These are phyloP conservation scores for Tillus elongatus DNA, from an alignment of 2,888 invertebrate species.

Conservation along the genomic window DNA sequence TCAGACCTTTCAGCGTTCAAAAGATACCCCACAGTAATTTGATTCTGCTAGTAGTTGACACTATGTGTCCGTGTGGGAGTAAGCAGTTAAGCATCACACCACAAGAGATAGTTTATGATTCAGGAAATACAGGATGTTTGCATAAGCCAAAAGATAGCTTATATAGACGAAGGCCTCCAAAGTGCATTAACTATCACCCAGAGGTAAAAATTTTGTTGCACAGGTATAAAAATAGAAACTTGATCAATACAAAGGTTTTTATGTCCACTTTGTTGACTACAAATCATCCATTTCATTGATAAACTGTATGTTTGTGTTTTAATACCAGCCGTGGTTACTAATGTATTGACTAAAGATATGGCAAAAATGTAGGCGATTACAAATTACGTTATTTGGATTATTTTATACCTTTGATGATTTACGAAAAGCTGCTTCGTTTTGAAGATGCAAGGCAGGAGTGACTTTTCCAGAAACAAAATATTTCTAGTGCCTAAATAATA, in stretches of 20 bases:
- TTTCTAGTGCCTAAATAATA: no score
- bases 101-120: conserved; percentile 55
- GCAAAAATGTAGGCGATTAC: no score
- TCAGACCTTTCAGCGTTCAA: conserved; percentile 82
- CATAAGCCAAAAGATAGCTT: conserved; percentile 56
- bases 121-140: conserved; percentile 45
- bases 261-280: no score
- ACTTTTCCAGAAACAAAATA: no score
- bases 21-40: conserved; percentile 86
- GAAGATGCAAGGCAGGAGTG: no score
- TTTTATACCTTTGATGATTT: no score
- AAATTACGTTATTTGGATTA: no score
- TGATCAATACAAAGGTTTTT: no score
- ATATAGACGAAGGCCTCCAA: conserved; percentile 64
- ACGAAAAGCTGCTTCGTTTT: no score
- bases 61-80: conserved; percentile 78
- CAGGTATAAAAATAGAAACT: no score
- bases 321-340: no score
- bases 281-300: conserved; percentile 5
- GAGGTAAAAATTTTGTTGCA: conserved; percentile 54
- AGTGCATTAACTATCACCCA: conserved; percentile 83
- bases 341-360: no score
- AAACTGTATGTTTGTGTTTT: background rate
- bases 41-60: conserved; percentile 80
- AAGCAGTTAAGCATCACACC: conserved; percentile 77